Conservation (phyloP, 2,113 vertebrate genomes). For the Sitta europaea region DNA sequence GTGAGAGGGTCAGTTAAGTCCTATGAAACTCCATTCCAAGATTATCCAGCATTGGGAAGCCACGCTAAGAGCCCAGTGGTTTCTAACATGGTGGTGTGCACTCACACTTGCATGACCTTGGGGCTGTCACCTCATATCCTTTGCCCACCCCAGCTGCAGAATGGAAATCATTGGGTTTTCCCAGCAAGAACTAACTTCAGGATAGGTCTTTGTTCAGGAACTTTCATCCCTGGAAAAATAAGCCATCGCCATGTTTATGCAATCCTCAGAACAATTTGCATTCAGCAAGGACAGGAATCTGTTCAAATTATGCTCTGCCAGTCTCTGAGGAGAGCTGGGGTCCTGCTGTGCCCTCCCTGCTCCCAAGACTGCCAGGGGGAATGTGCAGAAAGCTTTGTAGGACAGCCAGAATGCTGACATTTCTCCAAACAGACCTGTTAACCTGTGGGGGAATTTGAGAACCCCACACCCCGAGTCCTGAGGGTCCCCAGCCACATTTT, state of each 20-base stretch:
- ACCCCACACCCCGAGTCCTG: background rate
- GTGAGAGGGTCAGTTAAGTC: background rate
- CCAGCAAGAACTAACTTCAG: background rate
- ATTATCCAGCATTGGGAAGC: background rate
- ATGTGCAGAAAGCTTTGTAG: background rate
- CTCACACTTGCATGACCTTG: background rate
- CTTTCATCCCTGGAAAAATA: background rate
- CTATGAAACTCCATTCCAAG: accelerated
- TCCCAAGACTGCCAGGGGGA: background rate
- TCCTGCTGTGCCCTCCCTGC: background rate
- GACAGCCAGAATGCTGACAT: background rate
- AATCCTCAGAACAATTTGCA: background rate
- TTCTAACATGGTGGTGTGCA: accelerated
- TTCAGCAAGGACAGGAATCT: background rate
- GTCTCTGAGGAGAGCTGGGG: background rate
- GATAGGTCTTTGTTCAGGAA: background rate
- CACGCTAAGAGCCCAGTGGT: background rate
- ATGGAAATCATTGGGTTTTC: background rate
- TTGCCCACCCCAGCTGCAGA: background rate
- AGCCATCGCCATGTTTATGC: accelerated
- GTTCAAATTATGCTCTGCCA: background rate
- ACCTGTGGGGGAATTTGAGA: background rate
- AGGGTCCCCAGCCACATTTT: background rate
- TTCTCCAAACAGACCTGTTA: background rate
- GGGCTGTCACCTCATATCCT: background rate